Evolutionary conservation across 2,888 invertebrate species (phyloP), one percentile per base, ranked within the genome.

Genomic region (Bedellia somnulentella): DNA sequence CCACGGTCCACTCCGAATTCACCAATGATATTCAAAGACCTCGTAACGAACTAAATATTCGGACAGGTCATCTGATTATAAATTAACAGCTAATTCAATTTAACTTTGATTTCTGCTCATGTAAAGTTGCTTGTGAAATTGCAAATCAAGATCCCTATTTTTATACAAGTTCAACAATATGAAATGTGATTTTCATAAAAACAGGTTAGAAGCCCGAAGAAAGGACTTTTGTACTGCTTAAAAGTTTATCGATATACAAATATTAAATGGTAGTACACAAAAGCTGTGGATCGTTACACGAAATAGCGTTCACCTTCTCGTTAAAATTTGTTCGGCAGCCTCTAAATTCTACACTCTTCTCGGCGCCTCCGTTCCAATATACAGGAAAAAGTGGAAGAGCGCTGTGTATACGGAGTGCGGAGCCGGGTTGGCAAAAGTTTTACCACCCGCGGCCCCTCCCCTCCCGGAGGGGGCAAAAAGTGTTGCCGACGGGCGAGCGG

Each of bases 301-400:
- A 10, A 13, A 27, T 5, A 29, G 22, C 15, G 24, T 25, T 30
- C 30, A 30, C 25, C 25, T 30, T 17, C 24, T 25, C 73, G 73
- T 75, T 73, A 75, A 71, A 73, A 71, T 73, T 70, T 73, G 68
- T 62, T 62, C 70, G 67, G 64, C 64, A 67, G 64, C 67, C 57
- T 70, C 71, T 73, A 71, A 75, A 73, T 70, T 71, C 68, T 68
- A 71, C 70, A 70, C 71, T 73, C 70, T 71, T 71, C 71, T 70
- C 68, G 57, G 68, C 66, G 68, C 73, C 71, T 75, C 68, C 70
- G 68, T 73, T 75, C 73, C 73, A 73, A 73, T 73, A 67, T 70
- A 73, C 71, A 71, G 73, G 73, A 73, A 73, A 75, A 75, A 75
- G 66, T 73, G 63, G 68, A 71, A 68, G 70, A 71, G 73, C 70